Base-by-base conservation (phyloP, 30 jellyfish, hydroid and myxozoan species). In the Aurelia coerulea region DNA sequence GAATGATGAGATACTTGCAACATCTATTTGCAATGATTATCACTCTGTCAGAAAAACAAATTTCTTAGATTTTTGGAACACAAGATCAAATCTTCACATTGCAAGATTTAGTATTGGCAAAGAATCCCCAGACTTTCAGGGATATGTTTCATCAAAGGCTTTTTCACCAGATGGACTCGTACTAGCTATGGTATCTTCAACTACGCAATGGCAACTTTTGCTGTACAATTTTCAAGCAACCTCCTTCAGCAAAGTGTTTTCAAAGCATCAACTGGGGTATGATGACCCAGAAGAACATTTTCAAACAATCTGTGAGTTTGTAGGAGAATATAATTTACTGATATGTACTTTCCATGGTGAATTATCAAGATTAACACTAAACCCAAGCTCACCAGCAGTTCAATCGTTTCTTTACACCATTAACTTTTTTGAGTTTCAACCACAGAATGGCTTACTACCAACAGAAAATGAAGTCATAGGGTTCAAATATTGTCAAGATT, bases 1-100 rank as follows among this genome's bases (percentile, higher is more conserved):
- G 23, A 75, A 72, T 19, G 70, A 63, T 71, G 52, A 83, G 49
- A 62, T 83, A 58, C 92, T 83, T 16, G 78, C 62, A 19, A 83
- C 92, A 16, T 70, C 86, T 13, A 70, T 83, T 6, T 83, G 92
- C 63, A 75, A 76, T n/a, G 92, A 83, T 62, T 83, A 68, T 71
- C 92, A 83, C 62, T 52, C 92, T 6, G 62, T 83, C 2, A 83
- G 79, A 62, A 83, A 59, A 73, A 69, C 86, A 69, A 83, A 83
- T 42, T 70, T 33, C 62, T 42, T 83, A 39, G 86, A 83, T 51
- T 73, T 83, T 32, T 83, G 92, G 92, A 59, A 71, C 49, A 83
- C 73, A 32, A 42, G 71, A 59, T 54, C 84, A 31, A 58, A 62
- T 59, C 35, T 59, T 50, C 84, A 73, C 34, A 10, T 83, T 54